Evolutionary conservation across 2,888 invertebrate genomes (phyloP).

Genomic region (Escarpia spicata): DNA sequence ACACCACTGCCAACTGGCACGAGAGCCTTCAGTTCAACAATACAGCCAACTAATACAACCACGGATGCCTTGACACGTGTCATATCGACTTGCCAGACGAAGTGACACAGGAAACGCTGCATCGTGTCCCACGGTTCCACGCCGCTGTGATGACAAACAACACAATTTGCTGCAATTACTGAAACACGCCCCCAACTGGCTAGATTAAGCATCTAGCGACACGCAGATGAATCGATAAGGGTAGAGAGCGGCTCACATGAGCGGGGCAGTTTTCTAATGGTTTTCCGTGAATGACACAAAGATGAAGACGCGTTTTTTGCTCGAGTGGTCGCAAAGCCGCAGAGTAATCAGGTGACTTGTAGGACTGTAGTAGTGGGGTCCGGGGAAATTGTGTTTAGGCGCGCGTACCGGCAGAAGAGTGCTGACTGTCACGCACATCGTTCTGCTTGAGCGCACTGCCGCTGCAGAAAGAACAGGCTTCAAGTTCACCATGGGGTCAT

Average conservation of each 20-base stretch:
- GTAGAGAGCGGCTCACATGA: neutral
- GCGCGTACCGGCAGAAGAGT: neutral
- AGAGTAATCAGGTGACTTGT: neutral
- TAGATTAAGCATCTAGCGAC: conserved; percentile 10
- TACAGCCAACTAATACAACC: neutral
- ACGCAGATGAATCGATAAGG: neutral
- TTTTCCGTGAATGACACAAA: neutral
- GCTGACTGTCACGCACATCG: neutral
- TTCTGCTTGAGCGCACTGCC: neutral
- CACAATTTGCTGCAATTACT: conserved; percentile 13
- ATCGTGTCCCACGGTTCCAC: neutral
- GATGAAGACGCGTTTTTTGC: neutral
- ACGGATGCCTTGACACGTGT: neutral
- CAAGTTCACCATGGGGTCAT: neutral
- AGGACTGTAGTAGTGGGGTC: neutral
- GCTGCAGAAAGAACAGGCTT: neutral
- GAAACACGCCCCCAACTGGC: neutral
- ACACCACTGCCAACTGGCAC: neutral
- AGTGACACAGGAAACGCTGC: neutral
- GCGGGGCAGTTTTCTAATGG: neutral
- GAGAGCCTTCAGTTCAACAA: neutral
- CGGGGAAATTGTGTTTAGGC: neutral
- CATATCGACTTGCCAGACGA: neutral
- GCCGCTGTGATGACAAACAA: neutral
- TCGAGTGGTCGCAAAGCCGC: neutral